Conservation (phyloP, 2,888 invertebrate species). For the Chalcis sispes region DNA sequence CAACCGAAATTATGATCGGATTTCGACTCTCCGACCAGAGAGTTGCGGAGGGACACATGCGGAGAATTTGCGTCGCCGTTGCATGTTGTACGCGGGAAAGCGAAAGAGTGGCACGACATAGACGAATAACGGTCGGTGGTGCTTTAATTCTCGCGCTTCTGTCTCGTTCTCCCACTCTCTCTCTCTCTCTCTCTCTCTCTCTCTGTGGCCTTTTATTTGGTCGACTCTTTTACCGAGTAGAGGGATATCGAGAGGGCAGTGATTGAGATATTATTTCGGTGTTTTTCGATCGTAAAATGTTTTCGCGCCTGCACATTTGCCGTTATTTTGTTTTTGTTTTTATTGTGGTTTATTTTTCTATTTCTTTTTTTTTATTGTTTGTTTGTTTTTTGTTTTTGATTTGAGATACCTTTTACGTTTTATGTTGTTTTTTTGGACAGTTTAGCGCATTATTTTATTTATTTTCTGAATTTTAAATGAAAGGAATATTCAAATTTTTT, state of each 20-base stretch:
- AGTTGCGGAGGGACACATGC: constrained; percentile 15
- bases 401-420: no score
- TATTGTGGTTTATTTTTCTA: background rate
- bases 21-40: constrained; percentile 68
- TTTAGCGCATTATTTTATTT: no score
- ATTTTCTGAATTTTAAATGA: no score
- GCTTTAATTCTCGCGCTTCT: constrained; percentile 48
- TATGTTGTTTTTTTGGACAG: no score
- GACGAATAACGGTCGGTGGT: constrained; percentile 47
- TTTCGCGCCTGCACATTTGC: constrained; percentile 33
- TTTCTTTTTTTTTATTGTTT: background rate
- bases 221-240: constrained; percentile 44
- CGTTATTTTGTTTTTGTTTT: background rate
- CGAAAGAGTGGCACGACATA: constrained; percentile 46
- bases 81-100: constrained; percentile 8
- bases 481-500: no score
- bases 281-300: constrained; percentile 32
- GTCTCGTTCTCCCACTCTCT: no score
- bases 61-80: constrained; percentile 46
- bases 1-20: constrained; percentile 74
- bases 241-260: constrained; percentile 54
- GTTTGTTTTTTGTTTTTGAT: background rate
- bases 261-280: constrained; percentile 52
- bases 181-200: no score
- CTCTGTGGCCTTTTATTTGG: constrained; percentile 45